These are phyloP conservation scores for Argynnis bischoffii DNA, from an alignment of 2,888 invertebrate species.

Conservation along the genomic window DNA sequence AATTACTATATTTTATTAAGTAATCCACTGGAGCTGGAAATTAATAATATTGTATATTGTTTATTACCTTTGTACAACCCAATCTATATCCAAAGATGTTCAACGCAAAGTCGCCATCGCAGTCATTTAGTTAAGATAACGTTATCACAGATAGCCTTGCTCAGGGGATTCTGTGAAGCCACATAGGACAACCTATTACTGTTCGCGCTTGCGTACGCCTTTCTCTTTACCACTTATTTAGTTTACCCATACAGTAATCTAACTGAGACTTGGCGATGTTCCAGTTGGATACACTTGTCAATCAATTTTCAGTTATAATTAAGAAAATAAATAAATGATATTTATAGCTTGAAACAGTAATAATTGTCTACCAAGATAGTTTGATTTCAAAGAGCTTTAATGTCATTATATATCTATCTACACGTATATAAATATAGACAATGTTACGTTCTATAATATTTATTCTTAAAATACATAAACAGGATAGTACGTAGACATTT, in stretches of 20 bases:
- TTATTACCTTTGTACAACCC: background rate
- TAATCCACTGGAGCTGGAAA: background rate
- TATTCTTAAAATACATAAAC: background rate
- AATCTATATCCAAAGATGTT: slow-evolving; percentile 36
- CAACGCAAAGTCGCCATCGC: slow-evolving; percentile 45
- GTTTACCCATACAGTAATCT: slow-evolving; percentile 19
- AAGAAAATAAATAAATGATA: background rate
- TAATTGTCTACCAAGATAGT: background rate
- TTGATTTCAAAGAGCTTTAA: background rate
- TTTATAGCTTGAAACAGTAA: background rate
- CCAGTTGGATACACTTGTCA: slow-evolving; percentile 33
- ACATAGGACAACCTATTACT: slow-evolving; percentile 46
- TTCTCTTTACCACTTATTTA: slow-evolving; percentile 37
- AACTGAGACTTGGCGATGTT: slow-evolving; percentile 34
- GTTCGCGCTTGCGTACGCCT: slow-evolving; percentile 38
- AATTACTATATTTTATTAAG: too few species aligned
- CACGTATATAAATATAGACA: too few species aligned
- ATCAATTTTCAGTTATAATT: slow-evolving; percentile 23
- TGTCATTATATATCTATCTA: too few species aligned
- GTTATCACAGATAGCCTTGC: slow-evolving; percentile 79
- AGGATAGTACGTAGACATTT: slow-evolving; percentile 29
- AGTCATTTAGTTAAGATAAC: slow-evolving; percentile 56
- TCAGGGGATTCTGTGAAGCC: slow-evolving; percentile 69
- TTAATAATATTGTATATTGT: background rate
- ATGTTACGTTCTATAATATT: background rate